Evolutionary conservation across 2,797 vertebrate species (phyloP).

Genomic region (Malurus splendens): DNA sequence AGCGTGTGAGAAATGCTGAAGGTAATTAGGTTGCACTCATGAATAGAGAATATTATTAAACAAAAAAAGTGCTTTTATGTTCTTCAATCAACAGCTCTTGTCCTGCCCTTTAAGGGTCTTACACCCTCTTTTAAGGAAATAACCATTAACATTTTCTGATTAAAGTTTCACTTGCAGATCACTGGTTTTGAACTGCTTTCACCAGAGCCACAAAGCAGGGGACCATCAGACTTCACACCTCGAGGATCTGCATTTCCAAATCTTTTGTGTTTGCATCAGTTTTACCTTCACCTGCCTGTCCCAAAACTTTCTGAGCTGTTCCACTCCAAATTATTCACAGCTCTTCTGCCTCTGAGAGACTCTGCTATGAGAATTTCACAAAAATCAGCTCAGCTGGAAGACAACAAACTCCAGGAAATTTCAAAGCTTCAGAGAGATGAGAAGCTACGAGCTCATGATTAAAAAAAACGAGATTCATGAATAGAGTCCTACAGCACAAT

Average conservation of each 20-base stretch:
- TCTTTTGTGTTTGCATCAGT: not conserved
- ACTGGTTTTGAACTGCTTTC: not conserved
- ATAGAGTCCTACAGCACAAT: not conserved
- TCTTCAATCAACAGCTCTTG: not conserved
- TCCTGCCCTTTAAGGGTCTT: not conserved
- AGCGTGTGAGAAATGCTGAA: not conserved
- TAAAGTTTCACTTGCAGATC: not conserved
- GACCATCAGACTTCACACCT: not conserved
- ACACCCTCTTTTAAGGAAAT: not conserved
- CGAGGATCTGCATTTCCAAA: not conserved
- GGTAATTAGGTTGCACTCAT: not conserved
- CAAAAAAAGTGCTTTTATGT: not conserved
- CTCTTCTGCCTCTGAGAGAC: not conserved
- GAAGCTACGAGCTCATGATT: not conserved
- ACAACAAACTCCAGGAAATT: not conserved
- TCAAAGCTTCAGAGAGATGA: not conserved
- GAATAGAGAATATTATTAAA: not conserved
- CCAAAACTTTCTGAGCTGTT: not conserved
- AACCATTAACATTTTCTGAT: not conserved
- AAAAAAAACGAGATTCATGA: not conserved
- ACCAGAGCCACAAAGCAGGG: not conserved
- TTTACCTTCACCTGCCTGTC: not conserved
- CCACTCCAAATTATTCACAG: not conserved
- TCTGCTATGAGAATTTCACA: not conserved
- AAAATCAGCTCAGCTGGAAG: not conserved